Percentiles rank a stretch among this genome's conserved stretches.
Evolutionary conservation across 2,888 invertebrate genomes (phyloP).

Genomic region (Lucinisca nassula): DNA sequence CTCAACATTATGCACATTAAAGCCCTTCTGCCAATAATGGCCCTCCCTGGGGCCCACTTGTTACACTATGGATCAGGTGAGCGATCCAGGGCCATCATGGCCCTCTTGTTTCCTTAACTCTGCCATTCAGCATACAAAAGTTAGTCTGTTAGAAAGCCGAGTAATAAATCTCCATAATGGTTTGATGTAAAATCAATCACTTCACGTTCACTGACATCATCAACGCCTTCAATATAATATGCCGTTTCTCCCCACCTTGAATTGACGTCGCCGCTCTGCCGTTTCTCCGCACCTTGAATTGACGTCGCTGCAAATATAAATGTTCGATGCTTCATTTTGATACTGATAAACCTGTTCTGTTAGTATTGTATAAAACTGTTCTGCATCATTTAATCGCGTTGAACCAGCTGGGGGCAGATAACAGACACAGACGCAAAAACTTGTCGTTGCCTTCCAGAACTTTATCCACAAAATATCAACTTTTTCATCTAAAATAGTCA

Average conservation of each 20-base stretch:
- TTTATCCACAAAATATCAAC: slow-evolving; percentile 24
- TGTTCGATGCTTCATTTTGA: slow-evolving; percentile 29
- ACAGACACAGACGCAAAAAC: slow-evolving; percentile 25
- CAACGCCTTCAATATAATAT: slow-evolving; percentile 43
- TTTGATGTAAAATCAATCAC: slow-evolving; percentile 30
- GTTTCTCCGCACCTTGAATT: slow-evolving; percentile 32
- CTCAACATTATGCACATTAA: no score
- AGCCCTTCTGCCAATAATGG: no score
- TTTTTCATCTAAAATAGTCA: slow-evolving; percentile 18
- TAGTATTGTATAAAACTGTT: slow-evolving; percentile 21
- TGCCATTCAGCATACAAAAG: slow-evolving; percentile 31
- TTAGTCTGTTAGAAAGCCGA: slow-evolving; percentile 26
- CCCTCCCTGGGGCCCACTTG: no score
- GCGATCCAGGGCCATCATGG: no score
- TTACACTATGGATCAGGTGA: no score
- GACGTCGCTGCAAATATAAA: slow-evolving; percentile 38
- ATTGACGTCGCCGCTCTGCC: slow-evolving; percentile 41
- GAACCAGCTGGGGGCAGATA: slow-evolving; percentile 31
- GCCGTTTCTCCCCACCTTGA: slow-evolving; percentile 20
- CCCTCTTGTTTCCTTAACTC: no score
- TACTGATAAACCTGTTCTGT: slow-evolving; percentile 29
- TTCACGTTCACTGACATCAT: slow-evolving; percentile 12
- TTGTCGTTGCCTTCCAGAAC: neutral
- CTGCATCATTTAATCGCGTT: slow-evolving; percentile 20
- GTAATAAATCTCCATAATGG: slow-evolving; percentile 33